A percentile compares a stretch with the other conserved stretches of the same genome.
Conservation (phyloP, 2,113 vertebrate genomes). For the Entosphenus tridentatus region DNA sequence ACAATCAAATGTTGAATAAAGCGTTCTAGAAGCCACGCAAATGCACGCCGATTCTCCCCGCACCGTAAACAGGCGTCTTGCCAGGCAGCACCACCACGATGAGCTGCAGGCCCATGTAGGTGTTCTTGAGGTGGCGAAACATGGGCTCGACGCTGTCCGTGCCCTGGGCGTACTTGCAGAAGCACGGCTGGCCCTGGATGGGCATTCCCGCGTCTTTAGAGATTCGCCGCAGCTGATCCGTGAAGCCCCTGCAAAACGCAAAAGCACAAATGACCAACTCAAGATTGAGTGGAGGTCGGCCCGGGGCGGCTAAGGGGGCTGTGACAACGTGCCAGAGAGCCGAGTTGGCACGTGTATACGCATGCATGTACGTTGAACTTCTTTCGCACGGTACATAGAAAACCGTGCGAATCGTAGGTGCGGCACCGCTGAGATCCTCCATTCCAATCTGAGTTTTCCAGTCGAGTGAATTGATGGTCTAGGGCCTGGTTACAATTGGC, state of each 20-base stretch:
- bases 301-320: too few species aligned
- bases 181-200: constrained; percentile 88
- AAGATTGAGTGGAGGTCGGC: constrained; percentile 7
- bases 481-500: too few species aligned
- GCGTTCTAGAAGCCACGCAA: too few species aligned
- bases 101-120: constrained; percentile 85
- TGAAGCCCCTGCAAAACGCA: constrained; percentile 44
- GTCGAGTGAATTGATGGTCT: too few species aligned
- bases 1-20: too few species aligned
- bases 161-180: constrained; percentile 93
- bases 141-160: constrained; percentile 95
- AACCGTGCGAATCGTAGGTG: too few species aligned
- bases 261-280: constrained; percentile 9
- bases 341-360: too few species aligned
- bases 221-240: constrained; percentile 83
- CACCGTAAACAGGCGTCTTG: constrained; percentile 79
- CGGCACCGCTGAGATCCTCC: too few species aligned
- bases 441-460: too few species aligned
- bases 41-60: constrained; percentile 11
- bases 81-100: constrained; percentile 94
- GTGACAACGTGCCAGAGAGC: too few species aligned
- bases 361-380: too few species aligned
- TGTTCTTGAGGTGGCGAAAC: constrained; percentile 97
- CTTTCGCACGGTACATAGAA: too few species aligned
- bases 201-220: constrained; percentile 92